Evolutionary conservation across 2,797 vertebrate species (phyloP).

Genomic region (Natrix natrix): DNA sequence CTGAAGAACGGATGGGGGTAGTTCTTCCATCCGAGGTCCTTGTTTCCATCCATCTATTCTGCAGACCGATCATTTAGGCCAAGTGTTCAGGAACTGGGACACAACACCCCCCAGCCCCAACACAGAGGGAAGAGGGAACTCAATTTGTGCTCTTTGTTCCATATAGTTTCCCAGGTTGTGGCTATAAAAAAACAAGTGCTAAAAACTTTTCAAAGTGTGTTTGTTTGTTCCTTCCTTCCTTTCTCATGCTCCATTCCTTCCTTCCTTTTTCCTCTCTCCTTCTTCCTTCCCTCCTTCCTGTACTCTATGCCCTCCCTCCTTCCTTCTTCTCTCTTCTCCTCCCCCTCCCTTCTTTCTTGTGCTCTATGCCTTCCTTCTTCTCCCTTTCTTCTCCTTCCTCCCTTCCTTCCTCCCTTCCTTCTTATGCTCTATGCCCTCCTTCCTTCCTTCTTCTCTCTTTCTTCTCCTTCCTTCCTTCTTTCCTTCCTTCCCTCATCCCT

Average conservation of each 20-base stretch:
- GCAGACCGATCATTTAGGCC: slow-evolving; percentile 6
- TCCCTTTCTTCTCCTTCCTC: no score
- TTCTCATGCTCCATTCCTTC: no score
- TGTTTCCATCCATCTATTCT: background rate
- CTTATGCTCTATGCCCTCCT: no score
- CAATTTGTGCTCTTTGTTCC: slow-evolving; percentile 19
- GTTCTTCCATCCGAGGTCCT: background rate
- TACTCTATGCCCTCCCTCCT: no score
- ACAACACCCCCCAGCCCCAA: background rate
- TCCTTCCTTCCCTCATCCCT: background rate
- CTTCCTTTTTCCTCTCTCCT: no score
- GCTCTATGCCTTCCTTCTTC: no score
- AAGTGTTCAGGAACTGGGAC: slow-evolving; percentile 17
- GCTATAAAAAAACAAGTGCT: background rate
- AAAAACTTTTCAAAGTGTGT: slow-evolving; percentile 2
- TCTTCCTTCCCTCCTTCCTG: no score
- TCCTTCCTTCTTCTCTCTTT: background rate
- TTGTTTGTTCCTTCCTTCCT: no score
- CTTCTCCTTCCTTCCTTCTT: background rate
- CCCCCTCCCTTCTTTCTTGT: no score
- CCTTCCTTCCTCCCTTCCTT: no score
- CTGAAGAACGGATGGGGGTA: background rate
- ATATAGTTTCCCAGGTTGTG: background rate
- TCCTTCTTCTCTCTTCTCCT: no score
- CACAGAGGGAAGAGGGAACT: accelerated